These are phyloP conservation scores for Potorous gilbertii DNA, from an alignment of 2,797 vertebrate genomes.

Conservation along the genomic window DNA sequence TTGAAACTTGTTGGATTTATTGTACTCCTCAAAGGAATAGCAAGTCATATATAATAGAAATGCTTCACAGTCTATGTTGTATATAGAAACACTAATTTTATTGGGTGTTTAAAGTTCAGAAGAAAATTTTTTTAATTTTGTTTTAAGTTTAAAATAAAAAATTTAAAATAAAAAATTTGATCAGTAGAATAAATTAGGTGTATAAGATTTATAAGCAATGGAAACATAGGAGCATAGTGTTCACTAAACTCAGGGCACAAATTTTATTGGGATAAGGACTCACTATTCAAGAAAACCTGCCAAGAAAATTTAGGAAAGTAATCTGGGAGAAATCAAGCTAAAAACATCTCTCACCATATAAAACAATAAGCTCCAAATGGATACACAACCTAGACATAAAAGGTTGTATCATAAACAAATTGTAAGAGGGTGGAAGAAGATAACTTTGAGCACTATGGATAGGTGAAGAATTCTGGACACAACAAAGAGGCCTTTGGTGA, in stretches of 20 bases:
- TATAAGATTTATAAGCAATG: not conserved
- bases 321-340: not conserved
- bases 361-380: not conserved
- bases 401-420: not conserved
- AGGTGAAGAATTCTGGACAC: not conserved
- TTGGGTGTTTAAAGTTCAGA: not conserved
- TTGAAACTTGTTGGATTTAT: not conserved
- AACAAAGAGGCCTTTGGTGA: constrained; percentile 10
- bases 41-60: not conserved
- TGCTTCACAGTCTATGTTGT: not conserved
- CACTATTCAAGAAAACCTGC: not conserved
- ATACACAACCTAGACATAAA: not conserved
- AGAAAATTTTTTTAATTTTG: not conserved
- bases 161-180: not conserved
- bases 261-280: not conserved
- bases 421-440: not conserved
- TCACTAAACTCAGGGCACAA: not conserved
- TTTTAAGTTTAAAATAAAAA: not conserved
- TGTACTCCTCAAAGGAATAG: not conserved
- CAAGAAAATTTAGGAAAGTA: not conserved
- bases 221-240: not conserved
- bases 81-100: not conserved
- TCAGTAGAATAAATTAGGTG: not conserved
- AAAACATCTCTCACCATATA: not conserved
- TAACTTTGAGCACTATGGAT: not conserved